Base-by-base conservation (phyloP, 2,113 vertebrate genomes). In the Amblyopsis rosae region DNA sequence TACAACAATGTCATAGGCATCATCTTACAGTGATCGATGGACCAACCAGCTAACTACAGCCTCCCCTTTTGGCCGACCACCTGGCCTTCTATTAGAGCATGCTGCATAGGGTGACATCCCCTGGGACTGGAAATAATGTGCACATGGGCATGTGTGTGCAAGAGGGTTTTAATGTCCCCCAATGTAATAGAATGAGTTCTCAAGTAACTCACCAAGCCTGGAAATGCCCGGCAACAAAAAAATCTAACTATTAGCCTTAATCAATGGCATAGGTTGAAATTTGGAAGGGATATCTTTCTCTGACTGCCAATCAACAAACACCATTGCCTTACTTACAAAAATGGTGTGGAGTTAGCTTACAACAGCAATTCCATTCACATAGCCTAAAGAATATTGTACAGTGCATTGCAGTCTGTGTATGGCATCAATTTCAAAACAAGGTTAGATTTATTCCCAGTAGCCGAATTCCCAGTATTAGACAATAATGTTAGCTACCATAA, bases 1-100 rank as follows among this genome's bases (percentile, higher is more conserved):
- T 66, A 72, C 41, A 50, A 80, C 78, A 83, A 75, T 83, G 87
- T 87, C 85, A 86, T 56, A 54, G 70, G 83, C 77, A 86, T 91
- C 71, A 50, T 64, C 69, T 91, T 88, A 88, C 90, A 79, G 62
- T 72, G 75, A 87, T 88, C 83, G 59, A 91, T 90, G 62, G 15
- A 75, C 81, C 72, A 76, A 71, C 77, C 81, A 69, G 73, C 73
- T 69, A 75, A 61, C 69, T 50, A 66, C 79, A 15, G 4, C 71
- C 41, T 61, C 69, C 48, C 64, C 41, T 16, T 17, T 63, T 69
- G 57, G 64, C 51, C 62, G 33, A 63, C 69, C 73, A 66, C 61
- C 67, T 72, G 79, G 57, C 60, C 62, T 11, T 47, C 76, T 64
- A 86, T 72, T 80, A 77, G 79, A 59, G 68, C 63, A 6, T 8